Base-by-base conservation (phyloP, 2,113 vertebrate genomes). In the Origma solitaria region DNA sequence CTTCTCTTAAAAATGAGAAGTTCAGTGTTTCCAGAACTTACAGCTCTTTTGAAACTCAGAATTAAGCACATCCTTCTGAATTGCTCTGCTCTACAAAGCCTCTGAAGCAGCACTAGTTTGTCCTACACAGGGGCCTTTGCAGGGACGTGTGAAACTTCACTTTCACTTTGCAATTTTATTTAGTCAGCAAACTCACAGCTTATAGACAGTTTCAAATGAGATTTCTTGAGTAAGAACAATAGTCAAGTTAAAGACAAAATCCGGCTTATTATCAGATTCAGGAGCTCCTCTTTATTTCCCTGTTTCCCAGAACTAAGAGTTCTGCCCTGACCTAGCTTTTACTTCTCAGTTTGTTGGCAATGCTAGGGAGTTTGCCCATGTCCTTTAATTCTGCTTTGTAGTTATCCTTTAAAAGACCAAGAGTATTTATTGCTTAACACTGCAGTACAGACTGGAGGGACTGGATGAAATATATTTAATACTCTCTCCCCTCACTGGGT, bases 401-500 rank as follows among this genome's bases (percentile, higher is more conserved):
- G 17, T 50, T 79, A 66, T 50, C 61, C 28, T 90, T 86, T 70
- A 44, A 45, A 79, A 82, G 65, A 10, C 20, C 40, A 47, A 40
- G 40, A 27, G 18, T 21, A 75, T 30, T 84, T 38, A 23, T 25
- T 73, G 45, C 49, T 19, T 57, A 58, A 66, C 18, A 60, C 2
- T 33, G 25, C 28, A 5, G 1, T 54, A 44, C 13, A 71, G 20
- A 71, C 30, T 5, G 6, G 44, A 75, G 27, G 8, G 18, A 71
- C 38, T 31, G 11, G 50, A 70, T 16, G 8, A 84, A 78, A 71
- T 15, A 30, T 42, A 86, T 77, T 49, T 65, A 9, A 72, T 19
- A 4, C 27, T n/a, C 38, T 38, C 28, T 42, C 19, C 5, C 11
- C 9, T 0, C n/a, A 16, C 28, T 2, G 8, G 8, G 9, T 68